Conservation (phyloP, 1,140 invertebrate genomes). For the Eupristina koningsbergeri region DNA sequence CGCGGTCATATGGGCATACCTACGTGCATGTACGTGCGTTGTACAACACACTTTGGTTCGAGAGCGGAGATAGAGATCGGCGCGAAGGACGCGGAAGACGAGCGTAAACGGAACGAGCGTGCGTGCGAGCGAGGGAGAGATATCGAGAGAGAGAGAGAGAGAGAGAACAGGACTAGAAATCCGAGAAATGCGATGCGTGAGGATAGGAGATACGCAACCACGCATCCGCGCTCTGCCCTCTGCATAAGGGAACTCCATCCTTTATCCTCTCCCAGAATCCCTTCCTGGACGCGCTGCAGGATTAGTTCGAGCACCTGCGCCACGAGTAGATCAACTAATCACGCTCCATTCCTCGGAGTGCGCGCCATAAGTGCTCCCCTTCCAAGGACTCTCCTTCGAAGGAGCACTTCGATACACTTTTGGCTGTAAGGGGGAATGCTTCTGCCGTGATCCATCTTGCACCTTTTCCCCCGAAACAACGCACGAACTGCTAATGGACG, state of each 20-base stretch:
- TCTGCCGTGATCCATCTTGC: too few relatives aligned
- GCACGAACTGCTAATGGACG: neutral
- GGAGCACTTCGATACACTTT: neutral
- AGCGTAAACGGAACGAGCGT: too few relatives aligned
- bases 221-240: too few relatives aligned
- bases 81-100: neutral
- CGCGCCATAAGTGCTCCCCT: neutral
- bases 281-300: neutral
- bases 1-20: neutral
- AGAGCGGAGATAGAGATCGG: neutral
- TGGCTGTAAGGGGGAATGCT: neutral
- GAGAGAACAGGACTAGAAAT: neutral
- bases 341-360: neutral
- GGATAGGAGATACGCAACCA: too few relatives aligned
- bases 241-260: neutral
- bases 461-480: too few relatives aligned
- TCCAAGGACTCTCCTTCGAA: neutral
- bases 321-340: neutral
- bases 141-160: neutral
- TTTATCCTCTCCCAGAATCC: neutral
- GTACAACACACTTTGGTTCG: too few relatives aligned
- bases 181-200: slow-evolving; percentile 5
- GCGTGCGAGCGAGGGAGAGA: neutral
- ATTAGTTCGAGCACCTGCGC: neutral
- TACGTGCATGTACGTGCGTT: too few relatives aligned